Evolutionary conservation across 2,888 invertebrate genomes (phyloP).

Genomic region (Andrena flavipes): DNA sequence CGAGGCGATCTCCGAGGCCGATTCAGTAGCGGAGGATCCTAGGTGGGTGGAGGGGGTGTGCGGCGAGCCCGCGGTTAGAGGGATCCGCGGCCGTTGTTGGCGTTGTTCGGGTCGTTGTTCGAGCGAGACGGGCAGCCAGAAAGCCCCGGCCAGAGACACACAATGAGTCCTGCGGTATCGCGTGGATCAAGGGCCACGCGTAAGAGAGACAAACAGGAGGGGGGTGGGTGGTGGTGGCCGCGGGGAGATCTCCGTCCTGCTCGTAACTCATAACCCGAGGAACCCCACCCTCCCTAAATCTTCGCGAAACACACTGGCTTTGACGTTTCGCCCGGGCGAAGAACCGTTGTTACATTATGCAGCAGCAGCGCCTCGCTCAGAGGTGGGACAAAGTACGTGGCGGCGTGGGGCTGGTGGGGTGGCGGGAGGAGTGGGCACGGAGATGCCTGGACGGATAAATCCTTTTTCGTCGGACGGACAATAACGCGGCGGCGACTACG

Average conservation of each 20-base stretch:
- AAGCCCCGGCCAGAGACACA: slow-evolving; percentile 67
- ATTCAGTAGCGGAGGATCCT: slow-evolving; percentile 48
- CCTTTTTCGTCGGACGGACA: slow-evolving; percentile 78
- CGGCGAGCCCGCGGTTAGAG: slow-evolving; percentile 30
- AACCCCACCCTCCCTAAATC: slow-evolving; percentile 80
- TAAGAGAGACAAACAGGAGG: slow-evolving; percentile 46
- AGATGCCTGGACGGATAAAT: slow-evolving; percentile 74
- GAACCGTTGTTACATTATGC: slow-evolving; percentile 81
- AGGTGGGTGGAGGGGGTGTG: slow-evolving; percentile 9
- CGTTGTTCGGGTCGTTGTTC: slow-evolving; percentile 68
- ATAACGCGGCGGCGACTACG: slow-evolving; percentile 66
- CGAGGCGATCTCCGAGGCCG: slow-evolving; percentile 65
- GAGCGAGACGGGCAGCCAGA: slow-evolving; percentile 38
- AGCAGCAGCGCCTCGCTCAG: slow-evolving; percentile 70
- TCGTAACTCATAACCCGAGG: slow-evolving; percentile 78
- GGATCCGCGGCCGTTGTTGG: slow-evolving; percentile 56
- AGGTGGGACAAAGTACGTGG: slow-evolving; percentile 55
- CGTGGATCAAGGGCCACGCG: slow-evolving; percentile 78
- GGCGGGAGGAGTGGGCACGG: slow-evolving; percentile 35
- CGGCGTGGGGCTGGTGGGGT: slow-evolving; percentile 27
- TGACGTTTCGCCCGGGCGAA: slow-evolving; percentile 77
- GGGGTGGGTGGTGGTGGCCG: slow-evolving; percentile 43
- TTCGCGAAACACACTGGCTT: slow-evolving; percentile 78
- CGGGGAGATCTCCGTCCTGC: slow-evolving; percentile 56
- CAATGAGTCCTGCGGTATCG: slow-evolving; percentile 79